Base-by-base conservation (phyloP, 2,113 vertebrate genomes). In the Atherinomorus stipes region DNA sequence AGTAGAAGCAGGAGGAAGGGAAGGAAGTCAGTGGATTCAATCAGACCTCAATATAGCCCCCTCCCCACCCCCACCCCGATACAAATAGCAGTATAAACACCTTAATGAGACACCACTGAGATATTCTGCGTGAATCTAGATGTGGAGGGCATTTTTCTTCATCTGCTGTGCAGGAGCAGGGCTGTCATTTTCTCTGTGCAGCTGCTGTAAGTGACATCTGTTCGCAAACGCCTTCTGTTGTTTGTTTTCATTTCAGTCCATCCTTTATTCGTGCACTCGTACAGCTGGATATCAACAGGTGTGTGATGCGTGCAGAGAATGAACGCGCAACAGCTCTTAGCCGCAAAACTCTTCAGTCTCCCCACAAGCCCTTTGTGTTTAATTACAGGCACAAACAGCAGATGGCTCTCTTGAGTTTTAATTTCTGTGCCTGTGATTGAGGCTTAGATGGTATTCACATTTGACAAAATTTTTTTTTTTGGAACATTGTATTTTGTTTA, bases 351-450 rank as follows among this genome's bases (percentile, higher is more conserved):
- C 49, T 56, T 21, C 68, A 18, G 56, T 68, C 31, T 57, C 72
- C 78, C 53, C 13, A 10, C 66, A 74, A 64, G 69, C 56, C 71
- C 70, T 57, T n/a, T 42, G 73, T 86, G 84, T 93, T 94, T 94
- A 91, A 96, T 96, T 95, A 93, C 94, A 90, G 78, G 38, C 91
- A 95, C 95, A 94, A 94, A 96, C 98, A 95, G 96, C 95, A 99
- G 98, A 97, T 98, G 97, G 98, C 97, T 95, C 98, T 97, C 95
- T 98, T 95, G 97, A 96, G 95, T 98, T 96, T 97, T 93, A 91
- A 93, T 95, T 86, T 76, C 54, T 61, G 22, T 57, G 71, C 71
- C 57, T 78, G 71, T 82, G 78, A 80, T 82, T 74, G 79, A 81
- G 67, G 53, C 60, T 70, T 19, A 23, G 56, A 66, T 71, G 53